Evolutionary conservation across 2,888 invertebrate genomes (phyloP).

Genomic region (Hemithea aestivaria): DNA sequence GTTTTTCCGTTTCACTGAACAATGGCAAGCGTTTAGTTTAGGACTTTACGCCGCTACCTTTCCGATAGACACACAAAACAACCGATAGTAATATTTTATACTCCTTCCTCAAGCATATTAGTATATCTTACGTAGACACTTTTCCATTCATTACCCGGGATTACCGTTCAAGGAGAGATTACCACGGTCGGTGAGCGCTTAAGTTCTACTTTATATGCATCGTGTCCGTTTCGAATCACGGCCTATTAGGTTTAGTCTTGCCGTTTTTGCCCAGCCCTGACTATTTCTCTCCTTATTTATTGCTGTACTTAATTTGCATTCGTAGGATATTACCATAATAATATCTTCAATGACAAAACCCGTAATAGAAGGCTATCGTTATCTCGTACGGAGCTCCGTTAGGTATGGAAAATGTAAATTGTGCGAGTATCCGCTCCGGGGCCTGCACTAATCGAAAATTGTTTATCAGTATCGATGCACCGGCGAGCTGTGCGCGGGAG

Average conservation of each 20-base stretch:
- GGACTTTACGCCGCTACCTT: constrained; percentile 46
- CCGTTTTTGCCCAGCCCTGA: constrained; percentile 46
- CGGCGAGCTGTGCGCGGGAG: constrained; percentile 54
- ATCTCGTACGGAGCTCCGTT: constrained; percentile 44
- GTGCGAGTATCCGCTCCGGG: constrained; percentile 35
- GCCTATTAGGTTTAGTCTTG: constrained; percentile 42
- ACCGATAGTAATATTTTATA: constrained; percentile 22
- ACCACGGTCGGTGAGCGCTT: constrained; percentile 37
- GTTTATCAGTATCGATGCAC: constrained; percentile 57
- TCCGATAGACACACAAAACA: constrained; percentile 36
- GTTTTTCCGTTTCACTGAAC: constrained; percentile 72
- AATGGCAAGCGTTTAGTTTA: constrained; percentile 65
- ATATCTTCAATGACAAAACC: constrained; percentile 61
- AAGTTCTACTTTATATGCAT: constrained; percentile 40
- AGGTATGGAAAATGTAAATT: constrained; percentile 58
- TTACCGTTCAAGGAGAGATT: constrained; percentile 28
- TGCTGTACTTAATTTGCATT: constrained; percentile 66
- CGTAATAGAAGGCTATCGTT: constrained; percentile 59
- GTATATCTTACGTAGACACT: constrained; percentile 15
- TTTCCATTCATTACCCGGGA: constrained; percentile 25
- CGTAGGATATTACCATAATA: constrained; percentile 61
- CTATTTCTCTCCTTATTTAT: constrained; percentile 59
- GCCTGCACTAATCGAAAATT: constrained; percentile 68
- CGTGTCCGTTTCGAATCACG: constrained; percentile 44
- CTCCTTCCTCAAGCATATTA: constrained; percentile 10